A percentile compares a stretch with the other conserved stretches of the same genome.
Conservation (phyloP, 2,113 vertebrate species). For the Pelusios castaneus region DNA sequence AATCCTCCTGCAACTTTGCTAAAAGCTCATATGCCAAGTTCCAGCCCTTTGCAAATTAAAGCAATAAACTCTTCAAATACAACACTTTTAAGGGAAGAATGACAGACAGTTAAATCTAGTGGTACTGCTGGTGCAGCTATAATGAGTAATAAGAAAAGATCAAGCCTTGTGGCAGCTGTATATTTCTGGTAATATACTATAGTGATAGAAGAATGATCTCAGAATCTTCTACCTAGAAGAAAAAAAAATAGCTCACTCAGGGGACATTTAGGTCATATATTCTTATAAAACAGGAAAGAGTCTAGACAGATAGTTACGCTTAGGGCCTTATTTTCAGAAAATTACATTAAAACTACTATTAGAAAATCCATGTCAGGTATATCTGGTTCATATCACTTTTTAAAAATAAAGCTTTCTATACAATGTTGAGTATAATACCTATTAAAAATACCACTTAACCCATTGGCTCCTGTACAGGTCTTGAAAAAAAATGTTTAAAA, state of each 20-base stretch:
- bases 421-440: not conserved
- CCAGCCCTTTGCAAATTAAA: not conserved
- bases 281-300: constrained; percentile 38
- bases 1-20: not conserved
- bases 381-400: not conserved
- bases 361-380: not conserved
- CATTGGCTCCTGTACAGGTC: not conserved
- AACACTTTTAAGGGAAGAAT: not conserved
- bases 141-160: constrained; percentile 42
- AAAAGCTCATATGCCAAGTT: not conserved
- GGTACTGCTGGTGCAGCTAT: not conserved
- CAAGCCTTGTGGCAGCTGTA: constrained; percentile 6
- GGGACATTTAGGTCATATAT: constrained; percentile 11
- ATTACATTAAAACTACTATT: not conserved
- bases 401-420: not conserved
- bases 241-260: not conserved
- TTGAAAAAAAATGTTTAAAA: not conserved
- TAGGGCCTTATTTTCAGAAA: not conserved
- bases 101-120: not conserved
- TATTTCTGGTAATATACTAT: not conserved
- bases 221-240: not conserved
- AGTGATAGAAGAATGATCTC: constrained; percentile 13
- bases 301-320: constrained; percentile 32
- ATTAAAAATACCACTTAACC: not conserved
- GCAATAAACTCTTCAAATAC: not conserved